A percentile compares a stretch with the other conserved stretches of the same genome.
phyloP scores from a whole-genome alignment of 2,113 vertebrate species.

The Crotalus helleri region DNA sequence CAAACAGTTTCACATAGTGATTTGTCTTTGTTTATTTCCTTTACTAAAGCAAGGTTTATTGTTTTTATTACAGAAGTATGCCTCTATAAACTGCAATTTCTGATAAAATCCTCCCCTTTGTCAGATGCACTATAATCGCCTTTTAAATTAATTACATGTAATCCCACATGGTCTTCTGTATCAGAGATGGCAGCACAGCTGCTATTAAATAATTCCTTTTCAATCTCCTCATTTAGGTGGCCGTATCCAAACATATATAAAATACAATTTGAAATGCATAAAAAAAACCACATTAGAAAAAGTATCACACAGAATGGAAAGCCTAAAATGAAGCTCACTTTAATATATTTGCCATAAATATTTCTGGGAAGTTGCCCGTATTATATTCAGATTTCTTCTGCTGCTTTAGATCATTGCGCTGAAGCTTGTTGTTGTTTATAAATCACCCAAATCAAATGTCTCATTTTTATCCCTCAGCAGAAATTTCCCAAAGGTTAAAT shows the following conservation, averaged over 20 bases:
- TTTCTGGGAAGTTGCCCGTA: slow-evolving; percentile 1
- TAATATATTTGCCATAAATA: slow-evolving; percentile 27
- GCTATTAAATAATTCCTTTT: slow-evolving; percentile 1
- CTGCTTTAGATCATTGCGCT: slow-evolving; percentile 37
- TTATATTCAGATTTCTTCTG: slow-evolving; percentile 30
- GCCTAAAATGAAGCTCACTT: background rate
- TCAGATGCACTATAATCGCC: slow-evolving; percentile 53
- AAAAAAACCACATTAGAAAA: background rate
- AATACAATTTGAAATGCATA: background rate
- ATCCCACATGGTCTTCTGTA: slow-evolving; percentile 32
- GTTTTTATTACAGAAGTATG: slow-evolving; percentile 54
- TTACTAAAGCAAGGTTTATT: slow-evolving; percentile 43
- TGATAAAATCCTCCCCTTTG: slow-evolving; percentile 50
- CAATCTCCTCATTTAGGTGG: background rate
- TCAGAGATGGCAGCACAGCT: slow-evolving; percentile 47
- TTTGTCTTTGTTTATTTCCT: slow-evolving; percentile 5
- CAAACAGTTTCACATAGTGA: slow-evolving; percentile 23
- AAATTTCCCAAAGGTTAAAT: slow-evolving; percentile 38
- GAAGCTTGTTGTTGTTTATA: slow-evolving; percentile 35
- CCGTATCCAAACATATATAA: background rate
- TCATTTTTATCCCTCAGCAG: slow-evolving; percentile 40
- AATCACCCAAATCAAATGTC: slow-evolving; percentile 37
- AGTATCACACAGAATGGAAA: slow-evolving; percentile 11
- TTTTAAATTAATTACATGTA: slow-evolving; percentile 45
- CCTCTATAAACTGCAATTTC: slow-evolving; percentile 43